Conservation (phyloP, 2,888 invertebrate species). For the Yponomeuta evonymella region DNA sequence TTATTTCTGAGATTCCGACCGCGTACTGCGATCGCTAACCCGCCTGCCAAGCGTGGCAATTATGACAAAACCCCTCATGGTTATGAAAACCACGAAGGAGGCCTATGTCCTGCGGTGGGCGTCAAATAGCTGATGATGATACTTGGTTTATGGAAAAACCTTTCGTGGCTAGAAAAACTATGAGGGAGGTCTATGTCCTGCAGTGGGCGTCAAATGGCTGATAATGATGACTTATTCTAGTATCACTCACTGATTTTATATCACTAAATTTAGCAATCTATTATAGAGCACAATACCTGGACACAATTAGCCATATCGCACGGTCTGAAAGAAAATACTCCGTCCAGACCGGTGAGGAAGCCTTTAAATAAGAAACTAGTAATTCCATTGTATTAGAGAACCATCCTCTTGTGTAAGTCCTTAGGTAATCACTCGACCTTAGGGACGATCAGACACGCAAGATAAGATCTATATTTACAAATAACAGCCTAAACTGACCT, state of each 20-base stretch:
- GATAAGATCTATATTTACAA: background rate
- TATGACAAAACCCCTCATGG: too few species aligned
- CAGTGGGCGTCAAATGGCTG: too few species aligned
- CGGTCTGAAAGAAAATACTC: background rate
- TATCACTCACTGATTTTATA: background rate
- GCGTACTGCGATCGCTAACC: too few species aligned
- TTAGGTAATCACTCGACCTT: background rate
- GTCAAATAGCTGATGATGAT: too few species aligned
- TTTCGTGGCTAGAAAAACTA: too few species aligned
- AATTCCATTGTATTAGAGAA: background rate
- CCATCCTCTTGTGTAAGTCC: background rate
- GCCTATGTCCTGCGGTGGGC: too few species aligned
- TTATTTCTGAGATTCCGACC: too few species aligned
- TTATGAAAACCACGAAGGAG: too few species aligned
- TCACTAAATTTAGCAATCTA: background rate
- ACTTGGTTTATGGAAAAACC: too few species aligned
- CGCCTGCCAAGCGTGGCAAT: too few species aligned
- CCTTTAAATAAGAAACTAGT: background rate
- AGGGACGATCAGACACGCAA: background rate
- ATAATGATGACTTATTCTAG: background rate
- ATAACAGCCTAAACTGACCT: background rate
- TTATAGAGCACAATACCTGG: background rate
- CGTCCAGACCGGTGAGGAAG: background rate
- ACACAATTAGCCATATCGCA: conserved; percentile 6
- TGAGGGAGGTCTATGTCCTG: too few species aligned